These are phyloP conservation scores for Oxyruncus cristatus DNA, from an alignment of 2,113 vertebrate genomes.

Conservation along the genomic window DNA sequence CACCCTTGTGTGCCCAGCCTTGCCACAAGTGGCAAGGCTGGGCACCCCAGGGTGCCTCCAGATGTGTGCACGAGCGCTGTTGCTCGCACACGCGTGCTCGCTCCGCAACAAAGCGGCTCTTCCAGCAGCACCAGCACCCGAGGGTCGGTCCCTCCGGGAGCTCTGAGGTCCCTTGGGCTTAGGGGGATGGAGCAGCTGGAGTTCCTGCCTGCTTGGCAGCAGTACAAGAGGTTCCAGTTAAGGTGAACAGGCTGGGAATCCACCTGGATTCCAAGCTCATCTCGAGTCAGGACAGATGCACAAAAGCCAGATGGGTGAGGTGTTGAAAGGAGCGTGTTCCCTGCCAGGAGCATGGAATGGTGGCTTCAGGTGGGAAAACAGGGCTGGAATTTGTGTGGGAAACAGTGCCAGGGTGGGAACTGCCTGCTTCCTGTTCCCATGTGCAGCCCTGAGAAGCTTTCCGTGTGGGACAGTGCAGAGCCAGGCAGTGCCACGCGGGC, in stretches of 20 bases:
- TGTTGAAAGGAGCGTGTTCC: not conserved
- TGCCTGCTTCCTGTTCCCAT: not conserved
- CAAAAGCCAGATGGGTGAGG: not conserved
- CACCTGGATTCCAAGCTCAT: not conserved
- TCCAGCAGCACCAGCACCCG: not conserved
- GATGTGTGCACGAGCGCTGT: not conserved
- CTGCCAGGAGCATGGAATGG: not conserved
- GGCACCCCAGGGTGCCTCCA: not conserved
- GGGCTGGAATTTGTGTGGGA: not conserved
- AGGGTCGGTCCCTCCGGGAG: not conserved
- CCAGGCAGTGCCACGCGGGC: not conserved
- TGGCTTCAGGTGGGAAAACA: not conserved
- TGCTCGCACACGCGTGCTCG: rapidly evolving
- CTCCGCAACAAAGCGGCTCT: rapidly evolving
- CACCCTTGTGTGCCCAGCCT: not conserved
- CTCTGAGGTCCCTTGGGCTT: not conserved
- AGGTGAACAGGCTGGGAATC: not conserved
- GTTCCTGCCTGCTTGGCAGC: not conserved
- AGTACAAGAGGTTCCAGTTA: not conserved
- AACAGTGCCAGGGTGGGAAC: not conserved
- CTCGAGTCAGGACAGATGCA: not conserved
- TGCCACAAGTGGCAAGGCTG: not conserved
- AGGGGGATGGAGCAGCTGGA: not conserved
- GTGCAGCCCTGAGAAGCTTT: not conserved
- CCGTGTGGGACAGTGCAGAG: not conserved